phyloP scores from a whole-genome alignment of 1,140 invertebrate species.

The Littorina saxatilis region DNA sequence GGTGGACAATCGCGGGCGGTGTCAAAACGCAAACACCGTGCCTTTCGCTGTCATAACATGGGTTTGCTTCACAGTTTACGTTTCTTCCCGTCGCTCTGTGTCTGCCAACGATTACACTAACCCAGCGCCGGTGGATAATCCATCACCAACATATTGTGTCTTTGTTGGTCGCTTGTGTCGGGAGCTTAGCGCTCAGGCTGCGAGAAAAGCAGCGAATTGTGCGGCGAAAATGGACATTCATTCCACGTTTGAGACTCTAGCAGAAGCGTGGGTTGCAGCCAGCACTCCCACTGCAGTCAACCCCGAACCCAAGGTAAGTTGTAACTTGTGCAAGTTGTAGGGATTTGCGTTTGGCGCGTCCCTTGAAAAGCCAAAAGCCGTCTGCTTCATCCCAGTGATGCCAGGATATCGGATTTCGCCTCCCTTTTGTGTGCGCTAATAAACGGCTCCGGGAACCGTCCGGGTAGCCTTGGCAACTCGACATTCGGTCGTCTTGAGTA shows the following conservation, averaged over 20 bases:
- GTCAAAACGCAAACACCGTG: slow-evolving; percentile 30
- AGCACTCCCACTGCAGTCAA: slow-evolving; percentile 83
- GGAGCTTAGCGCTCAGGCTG: slow-evolving; percentile 27
- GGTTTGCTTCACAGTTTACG: background rate
- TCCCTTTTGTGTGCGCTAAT: slow-evolving; percentile 36
- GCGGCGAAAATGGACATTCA: slow-evolving; percentile 90
- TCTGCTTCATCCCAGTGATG: slow-evolving; percentile 33
- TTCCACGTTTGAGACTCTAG: slow-evolving; percentile 97
- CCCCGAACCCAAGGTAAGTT: slow-evolving; percentile 72
- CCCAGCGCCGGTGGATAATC: slow-evolving; percentile 38
- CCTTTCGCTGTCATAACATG: slow-evolving; percentile 17
- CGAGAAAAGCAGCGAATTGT: slow-evolving; percentile 8
- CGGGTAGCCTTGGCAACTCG: slow-evolving; percentile 3
- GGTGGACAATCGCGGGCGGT: slow-evolving; percentile 31
- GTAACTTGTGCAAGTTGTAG: slow-evolving; percentile 38
- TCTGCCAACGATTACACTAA: slow-evolving; percentile 24
- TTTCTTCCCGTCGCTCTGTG: background rate
- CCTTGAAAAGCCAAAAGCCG: slow-evolving; percentile 28
- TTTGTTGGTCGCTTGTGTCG: slow-evolving; percentile 32
- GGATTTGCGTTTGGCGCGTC: slow-evolving; percentile 38
- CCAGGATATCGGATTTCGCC: slow-evolving; percentile 31
- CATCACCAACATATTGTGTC: slow-evolving; percentile 44
- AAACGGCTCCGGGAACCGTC: slow-evolving; percentile 1
- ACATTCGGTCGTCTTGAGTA: no score
- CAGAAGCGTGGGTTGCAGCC: slow-evolving; percentile 96